A percentile compares a stretch with the other conserved stretches of the same genome.
phyloP scores from a whole-genome alignment of 30 jellyfish, hydroid and myxozoan genomes.

The Hydractinia symbiolongicarpus region DNA sequence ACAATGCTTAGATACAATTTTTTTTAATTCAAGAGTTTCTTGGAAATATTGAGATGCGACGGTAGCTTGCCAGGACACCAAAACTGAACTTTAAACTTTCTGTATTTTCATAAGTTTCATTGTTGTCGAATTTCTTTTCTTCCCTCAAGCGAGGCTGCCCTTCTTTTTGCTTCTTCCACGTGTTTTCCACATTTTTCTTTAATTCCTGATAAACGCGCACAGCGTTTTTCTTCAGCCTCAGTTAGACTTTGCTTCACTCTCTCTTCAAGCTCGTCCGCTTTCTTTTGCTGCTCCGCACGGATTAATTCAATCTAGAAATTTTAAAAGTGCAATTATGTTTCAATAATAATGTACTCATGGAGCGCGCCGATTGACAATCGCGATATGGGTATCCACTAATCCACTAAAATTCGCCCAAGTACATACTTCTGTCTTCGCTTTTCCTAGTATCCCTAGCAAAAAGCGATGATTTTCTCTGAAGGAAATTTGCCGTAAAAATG shows the following conservation, averaged over 20 bases:
- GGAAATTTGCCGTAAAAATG: too few species aligned
- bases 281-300: constrained; percentile 31
- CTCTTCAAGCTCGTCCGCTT: constrained; percentile 32
- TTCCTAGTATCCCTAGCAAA: too few species aligned
- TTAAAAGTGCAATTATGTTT: neutral
- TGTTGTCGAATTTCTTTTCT: neutral
- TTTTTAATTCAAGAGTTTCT: too few species aligned
- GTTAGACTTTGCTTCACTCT: constrained; percentile 13
- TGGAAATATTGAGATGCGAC: too few species aligned
- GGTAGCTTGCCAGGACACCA: too few species aligned
- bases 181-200: constrained; percentile 43
- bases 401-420: neutral
- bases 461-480: too few species aligned
- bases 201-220: constrained; percentile 18
- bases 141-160: constrained; percentile 12
- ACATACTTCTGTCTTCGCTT: neutral
- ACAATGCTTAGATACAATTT: too few species aligned
- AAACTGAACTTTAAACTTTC: too few species aligned
- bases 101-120: neutral
- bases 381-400: neutral
- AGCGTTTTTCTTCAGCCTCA: constrained; percentile 35
- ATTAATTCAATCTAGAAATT: constrained; percentile 23
- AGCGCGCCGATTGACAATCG: too few species aligned
- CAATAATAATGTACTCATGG: too few species aligned
- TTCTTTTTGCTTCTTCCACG: constrained; percentile 24